Evolutionary conservation across 2,113 vertebrate genomes (phyloP), one percentile per base, ranked within the genome.

Genomic region (Serilophus lunatus): DNA sequence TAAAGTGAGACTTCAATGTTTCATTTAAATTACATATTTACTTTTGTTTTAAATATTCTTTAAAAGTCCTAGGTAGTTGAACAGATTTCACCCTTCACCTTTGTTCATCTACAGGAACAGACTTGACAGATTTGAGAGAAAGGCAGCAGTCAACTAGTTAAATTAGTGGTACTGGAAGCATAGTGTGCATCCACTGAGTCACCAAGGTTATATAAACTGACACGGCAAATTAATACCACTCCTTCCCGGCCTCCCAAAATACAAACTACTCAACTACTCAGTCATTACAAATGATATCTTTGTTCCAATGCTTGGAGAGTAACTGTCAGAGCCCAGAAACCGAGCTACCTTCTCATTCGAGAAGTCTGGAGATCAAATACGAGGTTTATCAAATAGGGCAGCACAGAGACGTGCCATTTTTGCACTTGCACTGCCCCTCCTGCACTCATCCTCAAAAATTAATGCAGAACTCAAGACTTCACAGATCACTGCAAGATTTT

Each of bases 171-270:
- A 75, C 35, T 79, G 61, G 77, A 79, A 86, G 49, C 35, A 50
- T 18, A 88, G 86, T 3, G 3, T 12, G 38, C 42, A 40, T 11
- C 65, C 66, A 79, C 56, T 47, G 51, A 81, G 71, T 66, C 90
- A 77, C 64, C 17, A 8, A 61, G 82, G 47, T 91, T 82, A 86
- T 31, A 71, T 51, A 92, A 94, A 94, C 59, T 59, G 71, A 86
- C 50, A 71, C 6, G 78, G 64, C 69, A 81, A 66, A 96, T 66
- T 50, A 76, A 80, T 29, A 57, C 16, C 22, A 22, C 50, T 44
- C 71, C 40, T 63, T 69, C 63, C 66, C 64, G 66, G 47, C 38
- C 35, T 69, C 64, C 59, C 76, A 54, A 74, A 93, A 89, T 28
- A 88, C 16, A 70, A 80, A 54, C 50, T 29, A 64, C 75, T 69